Percentiles rank a stretch among this genome's conserved stretches.
Conservation (phyloP, 2,888 invertebrate species). For the Oligia fasciuncula region DNA sequence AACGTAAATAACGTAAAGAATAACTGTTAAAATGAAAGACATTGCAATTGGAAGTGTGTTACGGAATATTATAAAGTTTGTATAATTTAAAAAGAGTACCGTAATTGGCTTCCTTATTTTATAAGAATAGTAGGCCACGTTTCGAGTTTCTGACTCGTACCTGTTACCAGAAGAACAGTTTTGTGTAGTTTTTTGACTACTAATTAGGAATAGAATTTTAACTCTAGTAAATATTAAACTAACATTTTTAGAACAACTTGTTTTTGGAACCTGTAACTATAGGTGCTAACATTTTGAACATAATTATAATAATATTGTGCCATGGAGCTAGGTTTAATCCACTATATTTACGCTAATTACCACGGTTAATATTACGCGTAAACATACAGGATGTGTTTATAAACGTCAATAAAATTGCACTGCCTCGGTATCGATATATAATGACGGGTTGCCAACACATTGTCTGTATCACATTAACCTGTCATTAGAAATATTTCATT, state of each 20-base stretch:
- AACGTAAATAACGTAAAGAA: neutral
- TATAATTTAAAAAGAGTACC: neutral
- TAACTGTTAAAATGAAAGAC: neutral
- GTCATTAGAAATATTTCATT: neutral
- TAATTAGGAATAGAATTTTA: neutral
- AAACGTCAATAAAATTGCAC: constrained; percentile 26
- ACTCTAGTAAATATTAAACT: neutral
- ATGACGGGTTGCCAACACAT: neutral
- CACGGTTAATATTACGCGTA: constrained; percentile 17
- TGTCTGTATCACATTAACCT: neutral
- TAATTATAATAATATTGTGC: constrained; percentile 17
- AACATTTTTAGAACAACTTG: neutral
- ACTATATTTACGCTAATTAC: constrained; percentile 34
- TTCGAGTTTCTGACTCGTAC: neutral
- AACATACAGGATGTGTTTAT: constrained; percentile 13
- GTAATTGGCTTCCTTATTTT: neutral
- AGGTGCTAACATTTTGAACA: neutral
- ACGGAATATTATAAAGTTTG: neutral
- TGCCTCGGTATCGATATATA: neutral
- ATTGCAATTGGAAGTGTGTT: neutral
- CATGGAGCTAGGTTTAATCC: constrained; percentile 12
- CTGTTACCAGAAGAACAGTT: neutral
- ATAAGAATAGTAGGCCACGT: neutral
- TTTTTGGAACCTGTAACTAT: neutral
- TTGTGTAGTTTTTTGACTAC: neutral